These are phyloP conservation scores for Hymenopus coronatus DNA, from an alignment of 2,888 invertebrate species.

Conservation along the genomic window DNA sequence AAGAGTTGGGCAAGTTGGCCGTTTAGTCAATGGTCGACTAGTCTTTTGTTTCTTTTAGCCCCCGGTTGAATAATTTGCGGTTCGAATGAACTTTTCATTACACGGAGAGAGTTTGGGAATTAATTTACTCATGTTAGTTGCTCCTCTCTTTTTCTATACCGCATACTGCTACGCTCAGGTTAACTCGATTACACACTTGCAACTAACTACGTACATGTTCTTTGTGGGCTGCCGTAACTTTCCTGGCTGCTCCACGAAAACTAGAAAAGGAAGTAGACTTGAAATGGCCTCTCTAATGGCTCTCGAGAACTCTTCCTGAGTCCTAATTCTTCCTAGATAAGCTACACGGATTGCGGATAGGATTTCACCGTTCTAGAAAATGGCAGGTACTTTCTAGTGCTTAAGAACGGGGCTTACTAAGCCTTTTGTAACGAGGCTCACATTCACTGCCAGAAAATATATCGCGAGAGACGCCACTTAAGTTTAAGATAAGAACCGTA, in stretches of 20 bases:
- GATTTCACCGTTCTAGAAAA: too few species aligned
- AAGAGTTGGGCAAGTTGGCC: background rate
- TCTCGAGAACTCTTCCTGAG: too few species aligned
- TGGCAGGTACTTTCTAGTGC: too few species aligned
- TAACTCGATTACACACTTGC: background rate
- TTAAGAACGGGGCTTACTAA: too few species aligned
- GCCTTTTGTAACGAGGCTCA: too few species aligned
- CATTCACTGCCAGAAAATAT: too few species aligned
- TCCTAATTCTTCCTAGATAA: too few species aligned
- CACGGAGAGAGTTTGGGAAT: background rate
- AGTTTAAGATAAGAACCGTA: too few species aligned
- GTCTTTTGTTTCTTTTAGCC: background rate
- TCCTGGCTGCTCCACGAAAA: background rate
- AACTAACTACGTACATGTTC: background rate
- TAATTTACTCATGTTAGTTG: background rate
- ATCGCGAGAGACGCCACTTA: too few species aligned
- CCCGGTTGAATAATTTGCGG: background rate
- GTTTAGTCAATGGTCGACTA: background rate
- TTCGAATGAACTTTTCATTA: background rate
- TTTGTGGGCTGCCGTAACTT: background rate
- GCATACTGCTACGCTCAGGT: background rate
- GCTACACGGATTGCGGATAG: too few species aligned
- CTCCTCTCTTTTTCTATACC: background rate
- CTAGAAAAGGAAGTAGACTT: too few species aligned
- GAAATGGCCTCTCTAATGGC: too few species aligned